Conservation (phyloP, 2,113 vertebrate species). For the Aptenodytes patagonicus region DNA sequence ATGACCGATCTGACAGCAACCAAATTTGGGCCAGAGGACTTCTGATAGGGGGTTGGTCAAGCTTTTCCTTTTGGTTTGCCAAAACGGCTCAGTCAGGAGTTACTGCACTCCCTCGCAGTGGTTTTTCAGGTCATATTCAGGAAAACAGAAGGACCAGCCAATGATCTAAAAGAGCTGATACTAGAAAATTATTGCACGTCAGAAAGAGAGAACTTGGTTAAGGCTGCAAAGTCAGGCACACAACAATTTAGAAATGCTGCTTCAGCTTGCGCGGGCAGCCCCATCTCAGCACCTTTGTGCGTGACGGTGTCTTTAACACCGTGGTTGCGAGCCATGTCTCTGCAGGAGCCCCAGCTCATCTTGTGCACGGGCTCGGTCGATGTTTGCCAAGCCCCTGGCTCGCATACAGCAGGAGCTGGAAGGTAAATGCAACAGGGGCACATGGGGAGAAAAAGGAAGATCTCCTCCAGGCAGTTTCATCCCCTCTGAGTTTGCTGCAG, state of each 20-base stretch:
- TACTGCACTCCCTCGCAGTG: rapidly evolving
- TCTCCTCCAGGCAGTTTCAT: background rate
- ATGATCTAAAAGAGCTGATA: background rate
- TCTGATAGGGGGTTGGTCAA: background rate
- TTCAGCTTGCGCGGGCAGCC: background rate
- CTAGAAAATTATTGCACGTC: background rate
- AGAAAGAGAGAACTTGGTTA: background rate
- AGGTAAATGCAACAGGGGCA: background rate
- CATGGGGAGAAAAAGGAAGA: background rate
- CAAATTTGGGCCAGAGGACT: background rate
- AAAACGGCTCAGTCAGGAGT: background rate
- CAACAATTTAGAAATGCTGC: background rate
- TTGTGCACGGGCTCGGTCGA: rapidly evolving
- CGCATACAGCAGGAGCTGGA: background rate
- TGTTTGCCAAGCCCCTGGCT: background rate
- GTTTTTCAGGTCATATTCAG: background rate
- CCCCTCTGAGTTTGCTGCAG: background rate
- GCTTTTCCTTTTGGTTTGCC: background rate
- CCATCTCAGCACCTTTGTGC: background rate
- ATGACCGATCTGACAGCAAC: background rate
- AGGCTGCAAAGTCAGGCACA: background rate
- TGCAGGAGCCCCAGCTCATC: background rate
- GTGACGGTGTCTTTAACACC: background rate
- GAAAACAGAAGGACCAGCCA: background rate
- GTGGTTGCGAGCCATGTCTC: background rate